Percentiles rank a stretch among this genome's conserved stretches.
Conservation (phyloP, 2,888 invertebrate genomes). For the Smittia sp. region DNA sequence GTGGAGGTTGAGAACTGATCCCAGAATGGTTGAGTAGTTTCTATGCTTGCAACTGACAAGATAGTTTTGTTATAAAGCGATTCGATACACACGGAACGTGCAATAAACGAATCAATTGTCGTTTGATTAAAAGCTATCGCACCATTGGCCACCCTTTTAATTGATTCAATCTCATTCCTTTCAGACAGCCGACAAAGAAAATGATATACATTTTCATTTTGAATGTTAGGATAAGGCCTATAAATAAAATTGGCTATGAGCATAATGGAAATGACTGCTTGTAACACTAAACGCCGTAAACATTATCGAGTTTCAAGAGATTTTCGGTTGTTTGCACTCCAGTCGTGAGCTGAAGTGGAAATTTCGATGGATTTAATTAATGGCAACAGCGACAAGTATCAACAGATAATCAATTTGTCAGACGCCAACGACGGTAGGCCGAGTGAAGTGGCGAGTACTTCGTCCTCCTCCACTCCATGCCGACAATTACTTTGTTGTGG, state of each 20-base stretch:
- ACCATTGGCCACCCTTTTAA: neutral
- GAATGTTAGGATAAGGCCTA: neutral
- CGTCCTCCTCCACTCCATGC: neutral
- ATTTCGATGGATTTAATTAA: conserved; percentile 9
- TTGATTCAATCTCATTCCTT: neutral
- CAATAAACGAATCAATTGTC: too few species aligned
- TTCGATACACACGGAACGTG: too few species aligned
- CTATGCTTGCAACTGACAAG: too few species aligned
- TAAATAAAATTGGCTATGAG: conserved; percentile 7
- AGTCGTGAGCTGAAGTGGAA: neutral
- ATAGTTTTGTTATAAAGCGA: too few species aligned
- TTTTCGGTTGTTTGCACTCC: neutral
- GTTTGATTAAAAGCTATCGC: neutral
- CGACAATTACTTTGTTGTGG: conserved; percentile 3
- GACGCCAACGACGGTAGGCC: neutral
- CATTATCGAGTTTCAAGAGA: conserved; percentile 23
- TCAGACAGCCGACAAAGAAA: neutral
- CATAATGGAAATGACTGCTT: neutral
- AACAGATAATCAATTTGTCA: conserved; percentile 22
- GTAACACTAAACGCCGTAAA: conserved; percentile 6
- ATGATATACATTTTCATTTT: conserved; percentile 6
- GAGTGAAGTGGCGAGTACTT: neutral
- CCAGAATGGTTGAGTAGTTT: too few species aligned
- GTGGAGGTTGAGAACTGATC: too few species aligned
- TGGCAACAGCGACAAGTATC: neutral